Evolutionary conservation across 2,113 vertebrate genomes (phyloP), one percentile per base, ranked within the genome.

Genomic region (Alligator sinensis): DNA sequence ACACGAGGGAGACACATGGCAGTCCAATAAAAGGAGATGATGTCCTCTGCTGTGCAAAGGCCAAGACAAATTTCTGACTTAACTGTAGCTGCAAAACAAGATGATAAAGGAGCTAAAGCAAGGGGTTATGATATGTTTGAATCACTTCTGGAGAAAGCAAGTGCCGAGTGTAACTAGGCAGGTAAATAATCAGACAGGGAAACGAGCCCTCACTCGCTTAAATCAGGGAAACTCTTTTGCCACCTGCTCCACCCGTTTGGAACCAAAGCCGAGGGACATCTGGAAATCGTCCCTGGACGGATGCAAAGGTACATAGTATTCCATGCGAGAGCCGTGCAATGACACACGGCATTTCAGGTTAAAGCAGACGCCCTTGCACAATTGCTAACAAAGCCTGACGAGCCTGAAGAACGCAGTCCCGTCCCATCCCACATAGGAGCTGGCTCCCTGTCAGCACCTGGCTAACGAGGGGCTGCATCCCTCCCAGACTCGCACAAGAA

Each of bases 61-160:
- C 90, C 79, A 92, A 82, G 86, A 92, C 70, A 96, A 86, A 94
- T 83, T 87, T 95, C 87, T 97, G 54, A 84, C 82, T 80, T 86
- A 94, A 93, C 64, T 81, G 34, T 61, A 92, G 81, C 38, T 96
- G 84, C 82, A 91, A 80, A 95, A 68, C 18, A 94, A 47, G 55
- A 80, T 76, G 90, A 96, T 91, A 84, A 87, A 95, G 88, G 91
- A 92, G 91, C 79, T 94, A 86, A 86, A 86, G 92, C 85, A 93
- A 94, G 86, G 92, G 87, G 79, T 95, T 89, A 86, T 89, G 86
- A 97, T 91, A 94, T 77, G 74, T 89, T 86, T 92, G 30, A 92
- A 82, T 85, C 92, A 89, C 84, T 93, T 90, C 84, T 59, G 87
- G 54, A 96, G 84, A 86, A 92, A 96, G 86, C 87, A 94, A 95